Evolutionary conservation across 2,797 vertebrate genomes (phyloP).

Genomic region (Gallinago stenura): DNA sequence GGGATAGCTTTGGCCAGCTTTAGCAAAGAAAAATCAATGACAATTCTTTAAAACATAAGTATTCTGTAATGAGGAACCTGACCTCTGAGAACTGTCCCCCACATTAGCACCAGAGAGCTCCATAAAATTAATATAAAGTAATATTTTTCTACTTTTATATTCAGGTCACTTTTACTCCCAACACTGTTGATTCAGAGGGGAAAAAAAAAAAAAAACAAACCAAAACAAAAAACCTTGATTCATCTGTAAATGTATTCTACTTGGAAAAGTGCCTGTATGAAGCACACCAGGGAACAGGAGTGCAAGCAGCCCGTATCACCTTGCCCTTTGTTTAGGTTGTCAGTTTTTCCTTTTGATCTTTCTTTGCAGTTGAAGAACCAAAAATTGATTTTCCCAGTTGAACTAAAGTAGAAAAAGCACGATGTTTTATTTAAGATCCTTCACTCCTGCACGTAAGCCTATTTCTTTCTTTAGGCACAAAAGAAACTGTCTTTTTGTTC

Average conservation of each 20-base stretch:
- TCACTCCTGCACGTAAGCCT: slow-evolving; percentile 45
- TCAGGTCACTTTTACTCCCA: slow-evolving; percentile 12
- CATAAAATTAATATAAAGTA: background rate
- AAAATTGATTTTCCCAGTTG: slow-evolving; percentile 77
- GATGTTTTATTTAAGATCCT: slow-evolving; percentile 78
- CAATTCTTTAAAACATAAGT: background rate
- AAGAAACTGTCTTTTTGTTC: slow-evolving; percentile 69
- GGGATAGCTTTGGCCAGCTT: background rate
- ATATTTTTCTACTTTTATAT: background rate
- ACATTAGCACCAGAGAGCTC: background rate
- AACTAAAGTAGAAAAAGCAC: slow-evolving; percentile 61
- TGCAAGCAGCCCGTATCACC: slow-evolving; percentile 33
- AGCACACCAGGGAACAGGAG: slow-evolving; percentile 59
- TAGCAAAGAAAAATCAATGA: background rate
- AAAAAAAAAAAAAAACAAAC: background rate
- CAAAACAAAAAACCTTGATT: background rate
- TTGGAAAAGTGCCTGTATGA: slow-evolving; percentile 49
- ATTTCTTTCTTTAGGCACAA: slow-evolving; percentile 71
- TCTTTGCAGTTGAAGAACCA: slow-evolving; percentile 68
- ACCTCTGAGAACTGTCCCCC: background rate
- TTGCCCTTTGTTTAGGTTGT: slow-evolving; percentile 71
- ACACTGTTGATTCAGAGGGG: background rate
- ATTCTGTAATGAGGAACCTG: background rate
- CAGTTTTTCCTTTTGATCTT: slow-evolving; percentile 76
- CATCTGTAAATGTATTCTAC: slow-evolving; percentile 54